These are phyloP conservation scores for Poecilia picta DNA, from an alignment of 2,797 vertebrate genomes.

Conservation along the genomic window DNA sequence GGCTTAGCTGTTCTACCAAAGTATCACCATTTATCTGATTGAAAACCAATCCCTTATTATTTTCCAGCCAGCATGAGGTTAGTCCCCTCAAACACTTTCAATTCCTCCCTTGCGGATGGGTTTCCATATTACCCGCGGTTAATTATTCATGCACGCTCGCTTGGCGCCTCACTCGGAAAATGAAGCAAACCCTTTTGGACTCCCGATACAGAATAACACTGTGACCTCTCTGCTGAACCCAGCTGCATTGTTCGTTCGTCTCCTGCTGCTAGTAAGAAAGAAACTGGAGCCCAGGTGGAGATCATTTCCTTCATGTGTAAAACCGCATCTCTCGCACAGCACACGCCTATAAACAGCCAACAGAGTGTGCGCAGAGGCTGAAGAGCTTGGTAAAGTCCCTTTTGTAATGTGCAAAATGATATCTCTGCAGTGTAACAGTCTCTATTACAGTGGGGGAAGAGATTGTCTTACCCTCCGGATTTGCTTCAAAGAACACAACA, in stretches of 20 bases:
- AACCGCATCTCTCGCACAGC: constrained; percentile 54
- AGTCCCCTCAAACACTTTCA: constrained; percentile 42
- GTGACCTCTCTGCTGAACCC: constrained; percentile 67
- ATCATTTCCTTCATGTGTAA: constrained; percentile 74
- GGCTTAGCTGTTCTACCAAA: constrained; percentile 26
- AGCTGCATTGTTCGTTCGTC: constrained; percentile 63
- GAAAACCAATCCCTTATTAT: constrained; percentile 62
- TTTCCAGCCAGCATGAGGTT: constrained; percentile 47
- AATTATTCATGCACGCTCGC: constrained; percentile 78
- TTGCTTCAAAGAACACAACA: constrained; percentile 77
- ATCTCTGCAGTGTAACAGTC: constrained; percentile 76
- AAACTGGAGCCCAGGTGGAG: constrained; percentile 63
- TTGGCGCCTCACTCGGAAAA: constrained; percentile 65
- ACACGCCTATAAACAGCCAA: constrained; percentile 49
- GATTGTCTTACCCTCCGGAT: constrained; percentile 80
- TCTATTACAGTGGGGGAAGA: constrained; percentile 78
- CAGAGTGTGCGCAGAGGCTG: constrained; percentile 53
- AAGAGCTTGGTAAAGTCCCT: constrained; percentile 67
- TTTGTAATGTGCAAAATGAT: constrained; percentile 85
- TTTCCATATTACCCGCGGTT: constrained; percentile 78
- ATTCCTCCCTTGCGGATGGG: constrained; percentile 68
- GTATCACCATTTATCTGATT: constrained; percentile 55
- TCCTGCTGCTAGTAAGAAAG: constrained; percentile 60
- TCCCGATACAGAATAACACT: constrained; percentile 60
- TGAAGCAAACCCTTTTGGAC: constrained; percentile 70